Conservation (phyloP, 2,797 vertebrate species). For the Limnodromus scolopaceus region DNA sequence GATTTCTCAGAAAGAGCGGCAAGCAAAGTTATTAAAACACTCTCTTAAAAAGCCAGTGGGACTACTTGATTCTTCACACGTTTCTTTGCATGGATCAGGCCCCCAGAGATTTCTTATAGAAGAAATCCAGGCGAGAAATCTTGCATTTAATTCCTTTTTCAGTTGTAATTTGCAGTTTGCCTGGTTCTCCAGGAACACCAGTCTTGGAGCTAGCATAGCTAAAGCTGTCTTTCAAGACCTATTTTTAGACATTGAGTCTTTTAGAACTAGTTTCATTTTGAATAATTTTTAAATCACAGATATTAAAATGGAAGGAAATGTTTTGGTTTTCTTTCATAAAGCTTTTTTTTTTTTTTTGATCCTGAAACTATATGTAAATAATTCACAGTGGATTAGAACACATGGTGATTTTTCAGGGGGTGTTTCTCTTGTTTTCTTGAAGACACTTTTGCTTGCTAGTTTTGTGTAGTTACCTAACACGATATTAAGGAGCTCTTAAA, state of each 20-base stretch:
- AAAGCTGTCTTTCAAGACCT: not conserved
- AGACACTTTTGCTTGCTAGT: not conserved
- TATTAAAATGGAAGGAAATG: not conserved
- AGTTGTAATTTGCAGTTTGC: not conserved
- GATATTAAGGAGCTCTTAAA: conserved; percentile 9
- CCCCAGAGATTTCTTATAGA: not conserved
- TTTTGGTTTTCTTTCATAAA: not conserved
- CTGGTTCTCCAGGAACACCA: not conserved
- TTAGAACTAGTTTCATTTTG: not conserved
- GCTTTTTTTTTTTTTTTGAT: not conserved
- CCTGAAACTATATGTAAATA: not conserved
- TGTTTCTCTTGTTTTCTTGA: not conserved
- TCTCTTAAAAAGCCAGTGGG: not conserved
- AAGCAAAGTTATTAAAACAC: not conserved
- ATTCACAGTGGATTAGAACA: not conserved
- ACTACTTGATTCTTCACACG: not conserved
- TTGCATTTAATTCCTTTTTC: not conserved
- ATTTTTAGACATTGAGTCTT: conserved; percentile 3
- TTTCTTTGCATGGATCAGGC: not conserved
- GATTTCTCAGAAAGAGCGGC: not conserved
- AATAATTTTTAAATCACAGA: not conserved
- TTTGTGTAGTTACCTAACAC: not conserved
- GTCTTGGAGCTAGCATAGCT: not conserved
- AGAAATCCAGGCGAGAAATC: not conserved
- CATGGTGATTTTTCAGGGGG: not conserved